phyloP scores from a whole-genome alignment of 2,113 vertebrate species.

The Redunca redunca region DNA sequence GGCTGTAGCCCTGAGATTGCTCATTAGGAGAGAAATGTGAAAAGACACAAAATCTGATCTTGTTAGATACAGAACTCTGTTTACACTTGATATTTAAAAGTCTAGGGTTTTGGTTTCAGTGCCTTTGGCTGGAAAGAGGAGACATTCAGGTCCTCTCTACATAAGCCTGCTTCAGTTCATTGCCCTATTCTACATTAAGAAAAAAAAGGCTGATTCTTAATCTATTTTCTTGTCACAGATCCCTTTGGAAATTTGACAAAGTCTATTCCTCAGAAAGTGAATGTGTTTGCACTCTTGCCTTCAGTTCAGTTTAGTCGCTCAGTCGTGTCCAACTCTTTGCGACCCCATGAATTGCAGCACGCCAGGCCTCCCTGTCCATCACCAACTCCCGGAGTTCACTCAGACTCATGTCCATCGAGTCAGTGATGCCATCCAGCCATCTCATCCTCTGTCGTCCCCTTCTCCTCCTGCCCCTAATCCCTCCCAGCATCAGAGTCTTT shows the following conservation, averaged over 20 bases:
- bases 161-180: not conserved
- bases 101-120: conserved; percentile 23
- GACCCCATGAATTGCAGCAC: no score
- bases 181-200: not conserved
- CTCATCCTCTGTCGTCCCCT: no score
- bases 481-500: no score
- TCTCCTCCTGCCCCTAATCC: no score
- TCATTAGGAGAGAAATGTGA: conserved; percentile 49
- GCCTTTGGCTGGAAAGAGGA: not conserved
- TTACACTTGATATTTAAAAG: conserved; percentile 44
- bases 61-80: conserved; percentile 14
- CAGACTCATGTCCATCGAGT: no score
- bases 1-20: conserved; percentile 19
- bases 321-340: no score
- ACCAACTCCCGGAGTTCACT: no score
- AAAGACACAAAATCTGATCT: conserved; percentile 24
- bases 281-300: not conserved
- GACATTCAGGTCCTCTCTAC: not conserved
- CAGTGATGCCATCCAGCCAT: no score
- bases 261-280: not conserved
- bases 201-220: not conserved
- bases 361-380: no score
- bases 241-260: not conserved
- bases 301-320: not conserved
- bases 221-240: not conserved